phyloP scores from a whole-genome alignment of 2,888 invertebrate species.

The Cheilosia impressa region DNA sequence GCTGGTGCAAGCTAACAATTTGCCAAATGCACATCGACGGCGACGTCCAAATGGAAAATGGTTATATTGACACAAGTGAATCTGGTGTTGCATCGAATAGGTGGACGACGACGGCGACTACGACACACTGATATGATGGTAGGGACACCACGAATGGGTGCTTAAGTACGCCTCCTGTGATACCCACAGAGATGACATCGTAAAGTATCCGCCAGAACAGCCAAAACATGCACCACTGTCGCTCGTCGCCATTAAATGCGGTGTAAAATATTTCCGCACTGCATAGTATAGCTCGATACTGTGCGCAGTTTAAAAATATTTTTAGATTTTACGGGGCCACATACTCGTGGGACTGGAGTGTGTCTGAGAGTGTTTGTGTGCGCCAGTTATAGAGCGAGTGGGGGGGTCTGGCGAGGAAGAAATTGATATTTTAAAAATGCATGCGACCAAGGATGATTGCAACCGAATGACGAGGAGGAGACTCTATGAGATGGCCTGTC shows the following conservation, averaged over 20 bases:
- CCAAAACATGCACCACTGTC: constrained; percentile 58
- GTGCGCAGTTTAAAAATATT: constrained; percentile 64
- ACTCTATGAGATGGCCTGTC: constrained; percentile 10
- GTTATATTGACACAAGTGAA: constrained; percentile 41
- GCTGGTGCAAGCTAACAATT: constrained; percentile 39
- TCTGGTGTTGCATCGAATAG: constrained; percentile 29
- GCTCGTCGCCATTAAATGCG: constrained; percentile 33
- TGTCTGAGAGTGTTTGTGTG: constrained; percentile 37
- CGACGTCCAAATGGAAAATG: constrained; percentile 18
- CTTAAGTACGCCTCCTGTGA: constrained; percentile 68
- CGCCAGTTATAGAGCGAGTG: background rate
- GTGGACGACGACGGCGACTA: constrained; percentile 23
- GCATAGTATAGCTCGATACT: constrained; percentile 34
- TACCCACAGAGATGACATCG: constrained; percentile 69
- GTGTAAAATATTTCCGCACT: constrained; percentile 36
- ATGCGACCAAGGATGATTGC: constrained; percentile 47
- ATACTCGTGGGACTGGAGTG: constrained; percentile 16
- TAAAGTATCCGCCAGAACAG: constrained; percentile 53
- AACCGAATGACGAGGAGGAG: constrained; percentile 22
- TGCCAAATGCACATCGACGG: constrained; percentile 59
- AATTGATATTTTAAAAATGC: constrained; percentile 69
- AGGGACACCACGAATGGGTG: constrained; percentile 40
- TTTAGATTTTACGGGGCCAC: constrained; percentile 60
- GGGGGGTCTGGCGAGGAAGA: background rate
- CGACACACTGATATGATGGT: background rate